phyloP scores from a whole-genome alignment of 2,113 vertebrate genomes.

The Oncorhynchus masou region DNA sequence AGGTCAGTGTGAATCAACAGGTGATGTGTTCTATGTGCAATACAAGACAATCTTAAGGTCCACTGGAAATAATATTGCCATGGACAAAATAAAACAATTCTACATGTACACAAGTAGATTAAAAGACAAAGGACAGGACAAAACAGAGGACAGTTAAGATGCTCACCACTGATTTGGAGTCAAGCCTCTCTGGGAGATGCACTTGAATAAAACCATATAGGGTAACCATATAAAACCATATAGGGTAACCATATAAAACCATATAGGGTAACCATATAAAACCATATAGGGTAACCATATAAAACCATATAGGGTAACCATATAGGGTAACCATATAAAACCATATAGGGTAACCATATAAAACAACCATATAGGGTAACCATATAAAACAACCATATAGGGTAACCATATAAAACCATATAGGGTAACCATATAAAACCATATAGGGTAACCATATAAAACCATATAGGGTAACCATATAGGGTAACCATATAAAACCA shows the following conservation, averaged over 20 bases:
- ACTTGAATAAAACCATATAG: slow-evolving; percentile 36
- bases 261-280: not conserved
- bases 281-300: too few species aligned
- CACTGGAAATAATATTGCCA: slow-evolving; percentile 37
- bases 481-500: too few species aligned
- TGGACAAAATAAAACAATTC: slow-evolving; percentile 40
- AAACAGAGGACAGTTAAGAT: slow-evolving; percentile 14
- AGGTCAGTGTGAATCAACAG: slow-evolving; percentile 65
- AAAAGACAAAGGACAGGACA: slow-evolving; percentile 7
- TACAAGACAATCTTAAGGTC: slow-evolving; percentile 55
- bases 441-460: too few species aligned
- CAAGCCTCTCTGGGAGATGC: slow-evolving; percentile 41
- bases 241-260: not conserved
- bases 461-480: too few species aligned
- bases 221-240: not conserved
- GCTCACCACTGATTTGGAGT: slow-evolving; percentile 33
- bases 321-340: too few species aligned
- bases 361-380: too few species aligned
- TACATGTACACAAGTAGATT: slow-evolving; percentile 36
- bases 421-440: too few species aligned
- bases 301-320: too few species aligned
- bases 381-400: too few species aligned
- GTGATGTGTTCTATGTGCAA: slow-evolving; percentile 62
- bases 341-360: too few species aligned
- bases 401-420: too few species aligned